Conservation (phyloP, 2,888 invertebrate genomes). For the Linnaemya tessellans region DNA sequence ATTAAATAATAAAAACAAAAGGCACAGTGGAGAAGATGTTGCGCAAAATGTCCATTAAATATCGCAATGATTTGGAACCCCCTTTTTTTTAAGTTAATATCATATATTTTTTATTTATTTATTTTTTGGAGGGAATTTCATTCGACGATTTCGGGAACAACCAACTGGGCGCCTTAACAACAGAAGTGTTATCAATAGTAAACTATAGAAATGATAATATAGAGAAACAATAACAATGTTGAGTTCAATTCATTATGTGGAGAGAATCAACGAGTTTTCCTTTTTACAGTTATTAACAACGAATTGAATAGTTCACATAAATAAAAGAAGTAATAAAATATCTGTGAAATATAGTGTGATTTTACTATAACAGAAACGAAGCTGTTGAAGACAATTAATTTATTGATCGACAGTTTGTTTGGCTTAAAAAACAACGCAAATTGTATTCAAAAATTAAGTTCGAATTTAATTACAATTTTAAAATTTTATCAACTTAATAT, state of each 20-base stretch:
- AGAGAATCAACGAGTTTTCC: background rate
- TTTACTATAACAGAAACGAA: no score
- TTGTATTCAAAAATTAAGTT: no score
- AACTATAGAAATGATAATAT: background rate
- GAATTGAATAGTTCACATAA: background rate
- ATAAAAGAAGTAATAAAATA: background rate
- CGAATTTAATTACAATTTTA: no score
- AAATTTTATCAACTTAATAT: no score
- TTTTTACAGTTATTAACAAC: conserved; percentile 5
- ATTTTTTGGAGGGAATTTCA: background rate
- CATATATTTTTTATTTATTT: background rate
- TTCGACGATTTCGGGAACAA: background rate
- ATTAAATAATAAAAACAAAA: no score
- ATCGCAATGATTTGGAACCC: no score
- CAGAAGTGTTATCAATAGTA: background rate
- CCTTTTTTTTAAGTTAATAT: no score
- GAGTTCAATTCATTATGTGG: background rate
- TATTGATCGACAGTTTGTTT: no score
- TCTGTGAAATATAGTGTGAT: background rate
- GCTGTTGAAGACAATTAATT: no score
- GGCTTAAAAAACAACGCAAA: no score
- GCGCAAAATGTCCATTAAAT: no score
- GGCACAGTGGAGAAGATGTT: no score
- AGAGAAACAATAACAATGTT: background rate
- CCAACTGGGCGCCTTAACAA: background rate